A percentile compares a stretch with the other conserved stretches of the same genome.
Conservation (phyloP, 2,113 vertebrate genomes). For the Merops nubicus region DNA sequence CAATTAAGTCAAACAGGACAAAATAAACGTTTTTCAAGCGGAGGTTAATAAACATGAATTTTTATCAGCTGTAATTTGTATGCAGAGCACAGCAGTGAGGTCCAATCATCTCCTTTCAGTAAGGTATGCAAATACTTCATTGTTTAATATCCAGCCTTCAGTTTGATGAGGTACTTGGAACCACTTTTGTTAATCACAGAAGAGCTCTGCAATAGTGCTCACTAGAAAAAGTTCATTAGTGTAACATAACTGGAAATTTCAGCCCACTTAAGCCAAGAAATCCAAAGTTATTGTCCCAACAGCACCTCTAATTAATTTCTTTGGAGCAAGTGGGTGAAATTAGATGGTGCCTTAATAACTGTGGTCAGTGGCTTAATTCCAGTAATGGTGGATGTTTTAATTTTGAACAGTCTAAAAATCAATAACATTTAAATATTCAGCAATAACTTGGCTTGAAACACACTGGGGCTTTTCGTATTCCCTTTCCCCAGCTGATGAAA, state of each 20-base stretch:
- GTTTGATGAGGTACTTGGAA: slow-evolving; percentile 29
- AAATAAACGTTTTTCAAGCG: slow-evolving; percentile 14
- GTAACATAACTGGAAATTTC: background rate
- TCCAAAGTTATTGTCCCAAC: slow-evolving; percentile 12
- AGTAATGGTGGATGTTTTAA: background rate
- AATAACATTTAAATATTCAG: background rate
- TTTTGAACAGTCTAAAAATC: background rate
- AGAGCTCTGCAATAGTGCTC: slow-evolving; percentile 3
- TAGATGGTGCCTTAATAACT: background rate
- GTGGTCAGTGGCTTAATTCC: background rate
- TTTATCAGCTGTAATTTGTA: background rate
- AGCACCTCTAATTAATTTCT: background rate
- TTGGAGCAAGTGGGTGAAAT: background rate
- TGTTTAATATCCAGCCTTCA: background rate
- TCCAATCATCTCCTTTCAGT: background rate
- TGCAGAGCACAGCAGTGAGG: background rate
- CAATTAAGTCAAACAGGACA: background rate
- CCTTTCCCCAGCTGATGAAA: background rate
- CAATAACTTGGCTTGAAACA: background rate
- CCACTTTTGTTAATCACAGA: slow-evolving; percentile 23
- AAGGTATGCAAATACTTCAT: slow-evolving; percentile 31
- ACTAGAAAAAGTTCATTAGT: slow-evolving; percentile 16
- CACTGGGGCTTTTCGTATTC: background rate
- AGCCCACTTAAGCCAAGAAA: slow-evolving; percentile 1
- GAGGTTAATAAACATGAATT: slow-evolving; percentile 18